A percentile compares a stretch with the other conserved stretches of the same genome.
These are phyloP conservation scores for Lagenorhynchus albirostris DNA, from an alignment of 2,113 vertebrate genomes.

Conservation along the genomic window DNA sequence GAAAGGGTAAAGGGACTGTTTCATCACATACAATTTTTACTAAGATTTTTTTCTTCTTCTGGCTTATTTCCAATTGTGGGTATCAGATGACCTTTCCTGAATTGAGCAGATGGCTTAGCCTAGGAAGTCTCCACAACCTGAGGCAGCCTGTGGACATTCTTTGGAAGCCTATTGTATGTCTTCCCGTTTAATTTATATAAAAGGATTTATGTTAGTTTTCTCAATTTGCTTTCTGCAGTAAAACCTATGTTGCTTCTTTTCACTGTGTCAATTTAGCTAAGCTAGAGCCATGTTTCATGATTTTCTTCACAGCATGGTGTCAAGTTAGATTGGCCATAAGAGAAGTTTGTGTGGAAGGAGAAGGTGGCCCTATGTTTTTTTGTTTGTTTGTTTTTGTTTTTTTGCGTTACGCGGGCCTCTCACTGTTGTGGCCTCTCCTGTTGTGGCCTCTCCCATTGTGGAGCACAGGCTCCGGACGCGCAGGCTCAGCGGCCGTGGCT, in stretches of 20 bases:
- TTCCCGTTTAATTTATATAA: background rate
- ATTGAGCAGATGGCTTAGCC: background rate
- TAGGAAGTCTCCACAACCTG: background rate
- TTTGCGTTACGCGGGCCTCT: too few species aligned
- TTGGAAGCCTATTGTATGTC: background rate
- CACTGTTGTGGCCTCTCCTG: too few species aligned
- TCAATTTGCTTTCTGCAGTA: background rate
- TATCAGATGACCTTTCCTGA: background rate
- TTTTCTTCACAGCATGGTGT: background rate
- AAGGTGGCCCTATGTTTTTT: background rate
- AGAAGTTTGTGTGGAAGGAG: background rate
- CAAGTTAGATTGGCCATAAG: background rate
- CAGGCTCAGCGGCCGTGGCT: too few species aligned
- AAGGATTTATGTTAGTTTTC: background rate
- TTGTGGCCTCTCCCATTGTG: too few species aligned
- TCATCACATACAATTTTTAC: background rate
- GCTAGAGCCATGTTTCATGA: background rate
- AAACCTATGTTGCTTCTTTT: background rate
- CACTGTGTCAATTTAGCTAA: background rate
- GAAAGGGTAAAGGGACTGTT: background rate
- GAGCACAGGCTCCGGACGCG: too few species aligned
- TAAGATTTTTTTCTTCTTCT: background rate
- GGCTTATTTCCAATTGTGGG: background rate
- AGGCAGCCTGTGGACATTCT: background rate
- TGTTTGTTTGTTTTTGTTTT: too few species aligned